A percentile compares a stretch with the other conserved stretches of the same genome.
phyloP scores from a whole-genome alignment of 2,888 invertebrate species.

The Carcina quercana region DNA sequence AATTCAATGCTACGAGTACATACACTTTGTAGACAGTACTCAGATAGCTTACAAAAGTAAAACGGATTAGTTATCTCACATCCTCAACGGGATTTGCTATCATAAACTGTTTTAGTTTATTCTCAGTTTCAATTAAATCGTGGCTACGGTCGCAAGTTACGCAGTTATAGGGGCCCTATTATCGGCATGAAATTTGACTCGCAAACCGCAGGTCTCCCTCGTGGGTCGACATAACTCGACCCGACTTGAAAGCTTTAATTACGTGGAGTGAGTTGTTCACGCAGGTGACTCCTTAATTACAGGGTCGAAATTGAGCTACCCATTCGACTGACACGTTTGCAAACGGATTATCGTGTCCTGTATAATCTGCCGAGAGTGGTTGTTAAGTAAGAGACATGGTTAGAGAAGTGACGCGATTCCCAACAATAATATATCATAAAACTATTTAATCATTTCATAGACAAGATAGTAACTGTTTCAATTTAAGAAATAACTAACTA shows the following conservation, averaged over 20 bases:
- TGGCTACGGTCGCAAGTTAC: constrained; percentile 53
- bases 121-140: constrained; percentile 61
- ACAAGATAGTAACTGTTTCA: no score
- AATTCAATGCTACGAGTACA: no score
- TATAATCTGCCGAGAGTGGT: no score
- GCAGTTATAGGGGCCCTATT: constrained; percentile 57
- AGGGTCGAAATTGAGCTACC: constrained; percentile 65
- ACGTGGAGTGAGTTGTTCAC: constrained; percentile 67
- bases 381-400: no score
- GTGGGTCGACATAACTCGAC: constrained; percentile 63
- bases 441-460: no score
- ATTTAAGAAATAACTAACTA: no score
- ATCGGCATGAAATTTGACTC: constrained; percentile 69
- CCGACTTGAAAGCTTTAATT: constrained; percentile 69
- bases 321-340: constrained; percentile 64
- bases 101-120: constrained; percentile 39
- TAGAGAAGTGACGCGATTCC: no score
- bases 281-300: constrained; percentile 73
- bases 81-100: no score
- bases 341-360: constrained; percentile 61
- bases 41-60: no score
- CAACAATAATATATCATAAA: no score
- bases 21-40: no score
- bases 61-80: no score
- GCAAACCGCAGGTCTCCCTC: constrained; percentile 53